Conservation (phyloP, 2,797 vertebrate genomes). For the Morelia viridis region DNA sequence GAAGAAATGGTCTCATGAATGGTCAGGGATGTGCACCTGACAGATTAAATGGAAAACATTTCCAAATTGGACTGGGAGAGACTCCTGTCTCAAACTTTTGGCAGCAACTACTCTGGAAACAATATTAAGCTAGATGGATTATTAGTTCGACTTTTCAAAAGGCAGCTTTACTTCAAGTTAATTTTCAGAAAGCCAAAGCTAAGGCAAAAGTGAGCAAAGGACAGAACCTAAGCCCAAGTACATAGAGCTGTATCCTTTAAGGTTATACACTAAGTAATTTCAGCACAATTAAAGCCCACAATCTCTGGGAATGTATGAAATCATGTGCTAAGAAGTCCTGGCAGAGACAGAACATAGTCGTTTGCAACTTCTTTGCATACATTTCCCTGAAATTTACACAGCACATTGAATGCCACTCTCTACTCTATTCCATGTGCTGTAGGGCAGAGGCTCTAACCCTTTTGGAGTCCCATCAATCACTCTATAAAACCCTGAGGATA, state of each 20-base stretch:
- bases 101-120: neutral
- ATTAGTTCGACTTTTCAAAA: neutral
- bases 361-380: neutral
- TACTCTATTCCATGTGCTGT: neutral
- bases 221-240: neutral
- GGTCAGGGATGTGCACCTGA: neutral
- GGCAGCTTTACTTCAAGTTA: neutral
- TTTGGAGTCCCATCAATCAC: neutral
- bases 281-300: neutral
- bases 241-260: neutral
- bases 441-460: neutral
- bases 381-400: neutral
- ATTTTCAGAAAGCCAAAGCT: slow-evolving; percentile 1
- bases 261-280: neutral
- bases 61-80: neutral
- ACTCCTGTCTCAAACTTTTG: neutral
- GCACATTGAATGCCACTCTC: neutral
- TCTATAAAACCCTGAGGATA: neutral
- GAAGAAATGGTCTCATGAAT: neutral
- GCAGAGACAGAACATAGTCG: neutral
- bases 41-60: neutral
- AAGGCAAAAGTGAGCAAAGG: neutral
- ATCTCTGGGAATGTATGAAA: neutral
- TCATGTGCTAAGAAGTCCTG: neutral
- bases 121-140: neutral